A percentile compares a stretch with the other conserved stretches of the same genome.
phyloP scores from a whole-genome alignment of 2,113 vertebrate species.

The Microtus richardsoni region DNA sequence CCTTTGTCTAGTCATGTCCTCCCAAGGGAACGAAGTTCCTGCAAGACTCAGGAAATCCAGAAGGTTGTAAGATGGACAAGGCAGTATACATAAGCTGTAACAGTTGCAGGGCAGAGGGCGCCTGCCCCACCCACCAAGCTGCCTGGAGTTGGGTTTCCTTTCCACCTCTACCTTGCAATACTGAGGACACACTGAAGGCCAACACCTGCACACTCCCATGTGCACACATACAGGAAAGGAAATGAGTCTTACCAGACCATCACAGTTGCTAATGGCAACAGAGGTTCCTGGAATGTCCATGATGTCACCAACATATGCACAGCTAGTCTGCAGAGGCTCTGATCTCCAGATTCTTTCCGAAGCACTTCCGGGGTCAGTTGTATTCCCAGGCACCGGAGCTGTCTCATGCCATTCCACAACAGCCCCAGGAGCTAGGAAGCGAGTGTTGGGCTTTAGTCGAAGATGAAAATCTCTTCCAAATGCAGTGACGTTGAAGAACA shows the following conservation, averaged over 20 bases:
- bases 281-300: slow-evolving; percentile 93
- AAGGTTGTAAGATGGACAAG: neutral
- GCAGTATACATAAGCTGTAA: neutral
- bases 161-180: slow-evolving; percentile 41
- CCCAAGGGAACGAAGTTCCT: neutral
- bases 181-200: neutral
- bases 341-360: slow-evolving; percentile 87
- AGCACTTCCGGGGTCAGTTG: neutral
- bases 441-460: slow-evolving; percentile 90
- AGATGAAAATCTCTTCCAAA: slow-evolving; percentile 97
- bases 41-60: neutral
- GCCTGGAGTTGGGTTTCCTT: neutral
- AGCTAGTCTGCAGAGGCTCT: slow-evolving; percentile 93
- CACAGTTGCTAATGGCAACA: slow-evolving; percentile 98
- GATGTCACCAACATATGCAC: slow-evolving; percentile 96
- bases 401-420: slow-evolving; percentile 95
- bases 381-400: slow-evolving; percentile 66
- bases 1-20: neutral
- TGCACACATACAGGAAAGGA: fast-evolving
- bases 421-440: slow-evolving; percentile 92
- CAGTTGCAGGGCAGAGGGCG: neutral
- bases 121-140: neutral
- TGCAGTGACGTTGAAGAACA: slow-evolving; percentile 96
- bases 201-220: neutral
- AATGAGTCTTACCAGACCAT: slow-evolving; percentile 95